These are phyloP conservation scores for Ptilodon capucinus DNA, from an alignment of 2,888 invertebrate genomes.

Conservation along the genomic window DNA sequence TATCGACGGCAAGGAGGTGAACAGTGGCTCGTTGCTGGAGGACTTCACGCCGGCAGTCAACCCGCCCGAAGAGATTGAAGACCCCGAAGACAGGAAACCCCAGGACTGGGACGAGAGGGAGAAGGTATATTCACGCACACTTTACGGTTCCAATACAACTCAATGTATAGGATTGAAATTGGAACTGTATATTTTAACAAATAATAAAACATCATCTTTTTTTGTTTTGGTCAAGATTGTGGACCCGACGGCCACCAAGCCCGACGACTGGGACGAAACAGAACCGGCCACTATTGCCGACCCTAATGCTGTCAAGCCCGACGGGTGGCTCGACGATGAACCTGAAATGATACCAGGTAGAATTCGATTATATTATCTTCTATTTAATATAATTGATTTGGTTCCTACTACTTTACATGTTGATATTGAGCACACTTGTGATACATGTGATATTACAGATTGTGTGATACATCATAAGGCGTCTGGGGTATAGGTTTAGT, in stretches of 20 bases:
- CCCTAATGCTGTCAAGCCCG: conserved; percentile 91
- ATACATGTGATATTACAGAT: no score
- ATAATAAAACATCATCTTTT: no score
- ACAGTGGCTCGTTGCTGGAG: conserved; percentile 92
- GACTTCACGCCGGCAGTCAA: conserved; percentile 97
- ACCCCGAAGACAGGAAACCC: conserved; percentile 93
- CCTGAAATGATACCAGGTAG: conserved; percentile 89
- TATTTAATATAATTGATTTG: no score
- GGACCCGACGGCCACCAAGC: conserved; percentile 94
- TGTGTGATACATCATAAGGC: no score
- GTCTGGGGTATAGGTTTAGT: no score
- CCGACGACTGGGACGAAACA: conserved; percentile 98
- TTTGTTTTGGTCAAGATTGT: conserved; percentile 82
- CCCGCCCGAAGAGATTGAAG: conserved; percentile 96
- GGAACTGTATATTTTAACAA: no score
- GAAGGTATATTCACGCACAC: conserved; percentile 57
- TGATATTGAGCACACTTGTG: no score
- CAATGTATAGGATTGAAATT: no score
- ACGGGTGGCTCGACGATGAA: conserved; percentile 97
- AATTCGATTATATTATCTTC: no score
- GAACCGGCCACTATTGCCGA: conserved; percentile 96
- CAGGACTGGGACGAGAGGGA: conserved; percentile 97
- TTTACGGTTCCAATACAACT: no score
- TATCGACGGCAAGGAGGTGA: conserved; percentile 92
- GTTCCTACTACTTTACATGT: no score